Conservation (phyloP, 37 sponge, comb jelly and placozoan species). For the Ianthella basta region DNA sequence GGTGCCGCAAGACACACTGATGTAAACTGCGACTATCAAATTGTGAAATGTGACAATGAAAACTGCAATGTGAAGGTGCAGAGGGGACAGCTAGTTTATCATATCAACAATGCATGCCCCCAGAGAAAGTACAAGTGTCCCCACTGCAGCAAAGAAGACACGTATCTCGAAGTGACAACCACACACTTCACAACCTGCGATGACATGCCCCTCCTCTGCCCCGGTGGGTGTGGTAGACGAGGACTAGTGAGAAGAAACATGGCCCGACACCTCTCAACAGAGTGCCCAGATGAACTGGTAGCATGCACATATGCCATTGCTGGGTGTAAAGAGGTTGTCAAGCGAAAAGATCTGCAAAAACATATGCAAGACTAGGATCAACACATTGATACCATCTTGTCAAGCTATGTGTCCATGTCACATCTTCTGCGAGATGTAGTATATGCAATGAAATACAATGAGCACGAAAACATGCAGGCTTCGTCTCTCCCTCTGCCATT, state of each 20-base stretch:
- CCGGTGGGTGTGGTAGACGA: not conserved
- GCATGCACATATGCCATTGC: constrained; percentile 50
- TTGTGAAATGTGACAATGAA: constrained; percentile 14
- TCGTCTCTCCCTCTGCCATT: constrained; percentile 6
- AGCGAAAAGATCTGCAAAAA: not conserved
- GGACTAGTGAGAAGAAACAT: constrained; percentile 19
- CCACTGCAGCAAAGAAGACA: constrained; percentile 1
- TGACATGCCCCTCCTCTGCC: constrained; percentile 19
- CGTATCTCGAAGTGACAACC: not conserved
- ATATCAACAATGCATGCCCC: not conserved
- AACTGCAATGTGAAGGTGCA: not conserved
- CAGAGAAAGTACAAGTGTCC: constrained; percentile 11
- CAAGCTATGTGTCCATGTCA: no score
- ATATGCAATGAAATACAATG: no score
- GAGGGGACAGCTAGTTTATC: not conserved
- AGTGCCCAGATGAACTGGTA: constrained; percentile 31
- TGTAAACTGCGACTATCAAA: not conserved
- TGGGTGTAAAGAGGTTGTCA: constrained; percentile 43
- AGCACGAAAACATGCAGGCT: no score
- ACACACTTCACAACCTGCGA: constrained; percentile 4
- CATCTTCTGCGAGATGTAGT: no score
- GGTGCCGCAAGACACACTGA: no score
- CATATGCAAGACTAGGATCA: not conserved
- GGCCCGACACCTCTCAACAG: constrained; percentile 17
- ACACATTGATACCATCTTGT: not conserved